Evolutionary conservation across 2,888 invertebrate genomes (phyloP).

Genomic region (Synanthedon tipuliformis): DNA sequence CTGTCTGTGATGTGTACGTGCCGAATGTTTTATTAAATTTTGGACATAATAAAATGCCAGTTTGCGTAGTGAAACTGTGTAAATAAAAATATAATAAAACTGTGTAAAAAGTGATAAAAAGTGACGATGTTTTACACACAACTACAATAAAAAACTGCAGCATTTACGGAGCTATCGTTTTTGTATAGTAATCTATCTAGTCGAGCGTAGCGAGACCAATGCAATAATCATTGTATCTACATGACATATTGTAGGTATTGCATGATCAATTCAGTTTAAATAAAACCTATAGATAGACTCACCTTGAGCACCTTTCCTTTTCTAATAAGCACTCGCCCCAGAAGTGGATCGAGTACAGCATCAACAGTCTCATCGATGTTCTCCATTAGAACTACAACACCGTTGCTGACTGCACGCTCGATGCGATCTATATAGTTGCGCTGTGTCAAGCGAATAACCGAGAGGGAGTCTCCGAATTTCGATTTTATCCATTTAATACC

Average conservation of each 20-base stretch:
- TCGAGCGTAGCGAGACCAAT: no score
- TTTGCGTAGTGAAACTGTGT: no score
- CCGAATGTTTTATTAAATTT: no score
- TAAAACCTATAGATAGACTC: neutral
- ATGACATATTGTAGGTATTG: neutral
- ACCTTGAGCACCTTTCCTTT: conserved; percentile 81
- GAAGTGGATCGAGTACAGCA: conserved; percentile 89
- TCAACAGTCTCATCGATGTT: conserved; percentile 91
- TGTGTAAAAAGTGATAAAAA: no score
- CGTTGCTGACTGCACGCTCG: conserved; percentile 79
- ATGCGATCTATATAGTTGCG: conserved; percentile 87
- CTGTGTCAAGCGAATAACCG: conserved; percentile 82
- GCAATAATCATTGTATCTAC: no score
- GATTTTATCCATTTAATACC: conserved; percentile 96
- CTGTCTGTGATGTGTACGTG: no score
- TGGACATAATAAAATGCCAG: no score
- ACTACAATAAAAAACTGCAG: no score
- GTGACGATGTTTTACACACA: no score
- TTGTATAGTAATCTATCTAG: no score
- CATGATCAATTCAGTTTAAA: neutral
- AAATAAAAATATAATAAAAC: no score
- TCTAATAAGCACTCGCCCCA: conserved; percentile 89
- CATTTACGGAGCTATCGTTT: no score
- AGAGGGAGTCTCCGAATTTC: conserved; percentile 79
- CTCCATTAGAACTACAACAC: conserved; percentile 84